phyloP scores from a whole-genome alignment of 2,888 invertebrate genomes.

The Xestia c-nigrum region DNA sequence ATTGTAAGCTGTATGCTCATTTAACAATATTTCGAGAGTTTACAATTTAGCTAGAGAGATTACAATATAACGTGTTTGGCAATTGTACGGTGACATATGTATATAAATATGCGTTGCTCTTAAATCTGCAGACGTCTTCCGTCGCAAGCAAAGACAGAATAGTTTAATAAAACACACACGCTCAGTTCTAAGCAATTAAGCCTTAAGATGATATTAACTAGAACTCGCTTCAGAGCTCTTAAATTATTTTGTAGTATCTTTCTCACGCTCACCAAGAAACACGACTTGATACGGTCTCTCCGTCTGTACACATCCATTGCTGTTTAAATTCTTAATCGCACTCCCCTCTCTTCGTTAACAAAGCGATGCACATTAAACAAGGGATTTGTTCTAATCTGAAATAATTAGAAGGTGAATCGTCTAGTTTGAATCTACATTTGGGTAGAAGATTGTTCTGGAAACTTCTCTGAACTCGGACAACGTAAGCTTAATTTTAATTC shows the following conservation, averaged over 20 bases:
- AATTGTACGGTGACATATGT: too few species aligned
- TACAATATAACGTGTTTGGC: too few species aligned
- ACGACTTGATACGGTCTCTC: constrained; percentile 19
- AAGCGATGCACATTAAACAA: constrained; percentile 36
- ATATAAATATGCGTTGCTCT: background rate
- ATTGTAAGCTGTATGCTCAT: too few species aligned
- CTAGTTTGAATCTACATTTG: constrained; percentile 62
- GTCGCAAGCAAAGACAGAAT: constrained; percentile 58
- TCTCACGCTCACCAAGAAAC: constrained; percentile 33
- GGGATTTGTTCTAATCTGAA: constrained; percentile 39
- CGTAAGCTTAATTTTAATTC: constrained; percentile 74
- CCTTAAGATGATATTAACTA: constrained; percentile 62
- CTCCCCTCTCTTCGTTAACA: constrained; percentile 11
- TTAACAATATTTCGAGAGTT: too few species aligned
- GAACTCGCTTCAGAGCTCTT: constrained; percentile 53
- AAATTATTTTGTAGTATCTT: constrained; percentile 61
- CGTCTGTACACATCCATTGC: constrained; percentile 39
- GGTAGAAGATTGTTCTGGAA: constrained; percentile 57
- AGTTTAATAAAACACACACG: constrained; percentile 67
- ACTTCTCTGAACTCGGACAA: constrained; percentile 68
- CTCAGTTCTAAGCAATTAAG: constrained; percentile 57
- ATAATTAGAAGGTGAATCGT: constrained; percentile 65
- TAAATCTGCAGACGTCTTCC: constrained; percentile 62
- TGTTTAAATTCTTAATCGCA: constrained; percentile 26
- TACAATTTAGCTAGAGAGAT: too few species aligned